phyloP scores from a whole-genome alignment of 2,797 vertebrate species.

The Gallirallus australis region DNA sequence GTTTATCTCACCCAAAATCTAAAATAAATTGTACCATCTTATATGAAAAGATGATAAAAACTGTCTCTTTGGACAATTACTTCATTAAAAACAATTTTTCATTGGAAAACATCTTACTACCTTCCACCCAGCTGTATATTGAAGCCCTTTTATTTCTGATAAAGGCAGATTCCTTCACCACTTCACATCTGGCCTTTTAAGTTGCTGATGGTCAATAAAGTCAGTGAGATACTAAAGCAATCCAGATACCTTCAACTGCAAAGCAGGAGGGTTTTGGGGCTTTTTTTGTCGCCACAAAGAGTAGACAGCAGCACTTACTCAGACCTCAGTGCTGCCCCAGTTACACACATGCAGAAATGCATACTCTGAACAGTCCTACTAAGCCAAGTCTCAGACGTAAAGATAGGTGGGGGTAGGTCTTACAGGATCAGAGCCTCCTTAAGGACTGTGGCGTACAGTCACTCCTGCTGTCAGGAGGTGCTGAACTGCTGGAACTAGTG shows the following conservation, averaged over 20 bases:
- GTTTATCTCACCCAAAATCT: background rate
- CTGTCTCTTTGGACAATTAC: background rate
- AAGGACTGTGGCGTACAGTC: fast-evolving
- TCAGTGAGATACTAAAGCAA: background rate
- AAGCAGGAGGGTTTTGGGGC: background rate
- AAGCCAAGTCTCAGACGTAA: background rate
- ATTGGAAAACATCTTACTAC: background rate
- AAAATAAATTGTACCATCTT: background rate
- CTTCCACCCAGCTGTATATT: background rate
- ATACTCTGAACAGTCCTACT: background rate
- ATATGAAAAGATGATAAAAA: background rate
- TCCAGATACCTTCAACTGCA: background rate
- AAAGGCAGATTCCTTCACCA: background rate
- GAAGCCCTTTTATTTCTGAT: background rate
- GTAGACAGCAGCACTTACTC: background rate
- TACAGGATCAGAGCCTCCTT: background rate
- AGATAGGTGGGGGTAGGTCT: background rate
- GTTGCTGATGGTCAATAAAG: background rate
- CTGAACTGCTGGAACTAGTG: background rate
- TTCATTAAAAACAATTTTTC: background rate
- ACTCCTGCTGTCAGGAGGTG: background rate
- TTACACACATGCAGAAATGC: background rate
- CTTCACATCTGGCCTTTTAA: background rate
- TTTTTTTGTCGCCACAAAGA: background rate
- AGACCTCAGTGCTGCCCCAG: background rate